Conservation (phyloP, 2,888 invertebrate species). For the Drosophila diplacantha region DNA sequence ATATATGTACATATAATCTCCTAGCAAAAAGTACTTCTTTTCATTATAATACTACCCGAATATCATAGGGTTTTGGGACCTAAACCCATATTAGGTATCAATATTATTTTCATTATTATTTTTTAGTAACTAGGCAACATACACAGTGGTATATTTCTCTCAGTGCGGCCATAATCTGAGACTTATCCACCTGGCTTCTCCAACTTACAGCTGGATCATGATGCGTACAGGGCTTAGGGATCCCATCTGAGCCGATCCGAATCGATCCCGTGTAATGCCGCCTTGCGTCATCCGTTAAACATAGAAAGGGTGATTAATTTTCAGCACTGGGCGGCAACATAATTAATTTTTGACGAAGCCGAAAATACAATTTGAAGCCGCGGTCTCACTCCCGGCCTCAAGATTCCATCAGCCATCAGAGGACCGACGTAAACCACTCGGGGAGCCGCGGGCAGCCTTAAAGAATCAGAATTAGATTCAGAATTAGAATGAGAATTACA, state of each 20-base stretch:
- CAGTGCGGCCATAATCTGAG: slow-evolving; percentile 7
- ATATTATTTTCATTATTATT: too few relatives aligned
- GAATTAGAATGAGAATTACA: slow-evolving; percentile 29
- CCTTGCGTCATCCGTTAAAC: slow-evolving; percentile 58
- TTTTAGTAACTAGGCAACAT: too few relatives aligned
- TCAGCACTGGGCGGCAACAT: slow-evolving; percentile 36
- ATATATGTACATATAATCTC: background rate
- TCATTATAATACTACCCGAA: too few relatives aligned
- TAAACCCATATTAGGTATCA: too few relatives aligned
- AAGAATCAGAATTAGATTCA: slow-evolving; percentile 12
- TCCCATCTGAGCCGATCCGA: slow-evolving; percentile 10
- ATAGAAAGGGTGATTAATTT: slow-evolving; percentile 48
- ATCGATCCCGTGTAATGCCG: slow-evolving; percentile 32
- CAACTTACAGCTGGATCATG: slow-evolving; percentile 15
- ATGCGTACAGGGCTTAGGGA: slow-evolving; percentile 7
- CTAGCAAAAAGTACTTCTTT: too few relatives aligned
- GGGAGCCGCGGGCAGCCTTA: slow-evolving; percentile 24
- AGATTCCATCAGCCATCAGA: slow-evolving; percentile 17
- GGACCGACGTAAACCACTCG: slow-evolving; percentile 13
- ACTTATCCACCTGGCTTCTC: background rate
- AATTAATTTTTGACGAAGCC: slow-evolving; percentile 41
- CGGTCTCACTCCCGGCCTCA: slow-evolving; percentile 35
- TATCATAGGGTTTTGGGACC: too few relatives aligned
- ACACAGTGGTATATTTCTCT: background rate
- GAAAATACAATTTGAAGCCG: slow-evolving; percentile 32